Evolutionary conservation across 2,888 invertebrate genomes (phyloP), one percentile per base, ranked within the genome.

Genomic region (Troides oblongomaculatus): DNA sequence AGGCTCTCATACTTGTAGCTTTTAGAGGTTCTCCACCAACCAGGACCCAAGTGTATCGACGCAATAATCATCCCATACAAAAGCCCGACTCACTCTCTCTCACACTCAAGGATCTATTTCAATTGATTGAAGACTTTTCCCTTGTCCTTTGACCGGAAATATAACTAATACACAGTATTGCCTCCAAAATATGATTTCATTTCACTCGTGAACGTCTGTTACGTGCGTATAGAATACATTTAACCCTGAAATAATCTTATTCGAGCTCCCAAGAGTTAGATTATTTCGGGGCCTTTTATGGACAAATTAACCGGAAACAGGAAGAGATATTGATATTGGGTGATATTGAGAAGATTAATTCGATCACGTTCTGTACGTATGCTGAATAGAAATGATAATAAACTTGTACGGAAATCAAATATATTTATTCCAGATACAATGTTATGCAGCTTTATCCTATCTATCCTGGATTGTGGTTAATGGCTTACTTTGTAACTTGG

Each of bases 191-290:
- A 63, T 53, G 10, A 53, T 30, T 63, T 63, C 17, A 18, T 46
- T 46, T 2, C 25, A 53, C 63, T 53, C 53, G 53, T n/a, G 25
- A 65, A 59, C 21, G 46, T n/a, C 39, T 66, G n/a, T 62, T 36
- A 36, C 79, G 83, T 84, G 83, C 82, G 82, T 82, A 79, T 77
- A 72, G 46, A 77, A 84, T 79, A 78, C 78, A 79, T 74, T 85
- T 84, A 75, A 79, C 82, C 82, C 82, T 83, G 80, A 81, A 82
- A 78, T 84, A 84, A 87, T 81, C 77, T 79, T 78, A 81, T 84
- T 82, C 12, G 79, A 76, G 77, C 76, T 79, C 78, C 82, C 78
- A 71, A 72, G 74, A 77, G 75, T 68, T 69, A 69, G 69, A 72
- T 70, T 75, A 74, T 70, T 75, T 71, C 64, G 64, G 76, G 78